Evolutionary conservation across 2,113 vertebrate genomes (phyloP).

Genomic region (Strigops habroptila): DNA sequence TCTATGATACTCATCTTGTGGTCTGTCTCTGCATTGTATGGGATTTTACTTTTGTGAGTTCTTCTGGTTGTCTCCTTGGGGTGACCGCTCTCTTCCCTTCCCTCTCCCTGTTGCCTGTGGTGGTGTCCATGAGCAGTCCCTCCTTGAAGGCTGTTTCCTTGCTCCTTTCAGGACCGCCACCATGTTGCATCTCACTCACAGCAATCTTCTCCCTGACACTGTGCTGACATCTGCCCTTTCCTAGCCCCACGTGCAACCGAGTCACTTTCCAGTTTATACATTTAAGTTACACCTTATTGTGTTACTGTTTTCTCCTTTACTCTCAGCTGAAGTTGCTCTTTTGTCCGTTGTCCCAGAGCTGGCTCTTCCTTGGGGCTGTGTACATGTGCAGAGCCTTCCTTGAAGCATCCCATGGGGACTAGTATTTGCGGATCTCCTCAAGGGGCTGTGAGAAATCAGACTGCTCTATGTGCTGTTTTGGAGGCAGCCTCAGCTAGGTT

Average conservation of each 20-base stretch:
- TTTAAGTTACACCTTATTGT: neutral
- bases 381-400: neutral
- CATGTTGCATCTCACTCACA: neutral
- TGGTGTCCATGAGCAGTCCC: neutral
- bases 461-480: accelerated
- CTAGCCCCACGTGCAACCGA: accelerated
- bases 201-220: neutral
- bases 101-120: neutral
- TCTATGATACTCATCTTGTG: neutral
- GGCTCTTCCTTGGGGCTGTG: neutral
- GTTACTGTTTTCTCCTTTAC: neutral
- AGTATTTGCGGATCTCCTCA: neutral
- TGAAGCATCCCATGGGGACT: neutral
- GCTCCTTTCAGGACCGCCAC: neutral
- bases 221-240: neutral
- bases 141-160: neutral
- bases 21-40: neutral
- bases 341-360: neutral
- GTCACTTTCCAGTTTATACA: neutral
- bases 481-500: neutral
- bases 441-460: neutral
- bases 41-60: neutral
- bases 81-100: neutral
- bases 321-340: neutral
- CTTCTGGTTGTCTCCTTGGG: neutral